phyloP scores from a whole-genome alignment of 1,140 invertebrate species.

The Latrodectus geometricus region DNA sequence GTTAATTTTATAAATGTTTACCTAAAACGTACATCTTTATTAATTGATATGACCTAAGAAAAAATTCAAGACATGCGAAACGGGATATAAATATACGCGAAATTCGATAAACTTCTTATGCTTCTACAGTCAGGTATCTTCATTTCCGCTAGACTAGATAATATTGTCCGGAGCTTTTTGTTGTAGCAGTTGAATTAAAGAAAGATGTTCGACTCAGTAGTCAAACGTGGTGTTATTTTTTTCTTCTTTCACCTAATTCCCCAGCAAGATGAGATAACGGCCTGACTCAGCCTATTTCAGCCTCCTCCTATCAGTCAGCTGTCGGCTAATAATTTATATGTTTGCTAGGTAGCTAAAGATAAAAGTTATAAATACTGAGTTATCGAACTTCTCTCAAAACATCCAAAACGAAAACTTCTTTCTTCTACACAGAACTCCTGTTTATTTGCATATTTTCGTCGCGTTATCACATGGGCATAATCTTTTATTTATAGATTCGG shows the following conservation, averaged over 20 bases:
- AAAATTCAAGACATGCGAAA: no score
- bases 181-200: no score
- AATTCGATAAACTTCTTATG: no score
- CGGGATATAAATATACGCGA: no score
- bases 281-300: neutral
- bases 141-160: no score
- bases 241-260: neutral
- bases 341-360: neutral
- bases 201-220: neutral
- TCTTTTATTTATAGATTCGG: neutral
- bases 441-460: neutral
- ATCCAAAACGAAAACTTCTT: neutral
- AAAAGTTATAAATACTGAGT: conserved; percentile 1
- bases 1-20: no score
- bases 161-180: no score
- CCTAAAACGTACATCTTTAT: no score
- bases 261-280: neutral
- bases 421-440: neutral
- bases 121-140: no score
- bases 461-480: neutral
- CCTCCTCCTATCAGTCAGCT: neutral
- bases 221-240: neutral
- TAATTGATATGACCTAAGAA: no score
- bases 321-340: neutral
- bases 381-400: neutral